These are phyloP conservation scores for Hyperoodon ampullatus DNA, from an alignment of 2,113 vertebrate species.

Conservation along the genomic window DNA sequence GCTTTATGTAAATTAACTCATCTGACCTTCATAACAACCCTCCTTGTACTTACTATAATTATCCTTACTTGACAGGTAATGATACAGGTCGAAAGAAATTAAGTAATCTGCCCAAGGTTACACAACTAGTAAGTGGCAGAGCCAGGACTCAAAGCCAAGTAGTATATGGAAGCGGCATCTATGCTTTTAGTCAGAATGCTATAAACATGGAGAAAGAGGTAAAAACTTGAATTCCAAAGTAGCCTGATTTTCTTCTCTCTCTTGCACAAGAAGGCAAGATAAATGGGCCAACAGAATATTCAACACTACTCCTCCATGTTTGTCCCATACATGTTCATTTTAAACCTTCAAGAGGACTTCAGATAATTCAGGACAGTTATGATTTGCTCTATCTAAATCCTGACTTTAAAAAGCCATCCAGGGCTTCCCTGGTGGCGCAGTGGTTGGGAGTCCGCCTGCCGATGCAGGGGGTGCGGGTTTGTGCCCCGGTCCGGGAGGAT, in stretches of 20 bases:
- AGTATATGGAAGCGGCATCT: background rate
- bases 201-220: background rate
- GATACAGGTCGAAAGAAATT: conserved; percentile 39
- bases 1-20: conserved; percentile 9
- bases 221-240: background rate
- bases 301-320: background rate
- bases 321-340: background rate
- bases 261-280: background rate
- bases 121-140: background rate
- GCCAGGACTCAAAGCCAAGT: background rate
- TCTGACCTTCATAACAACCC: background rate
- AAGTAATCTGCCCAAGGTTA: background rate
- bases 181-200: background rate
- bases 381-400: conserved; percentile 1
- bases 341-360: conserved; percentile 26
- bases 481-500: too few relatives aligned
- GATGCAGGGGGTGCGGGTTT: too few relatives aligned
- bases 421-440: too few relatives aligned
- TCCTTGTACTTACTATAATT: background rate
- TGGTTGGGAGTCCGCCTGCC: too few relatives aligned
- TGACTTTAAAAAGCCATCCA: background rate
- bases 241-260: background rate
- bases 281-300: background rate
- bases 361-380: background rate
- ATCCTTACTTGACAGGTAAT: background rate